Conservation (phyloP, 2,113 vertebrate species). For the Hystrix brachyura region DNA sequence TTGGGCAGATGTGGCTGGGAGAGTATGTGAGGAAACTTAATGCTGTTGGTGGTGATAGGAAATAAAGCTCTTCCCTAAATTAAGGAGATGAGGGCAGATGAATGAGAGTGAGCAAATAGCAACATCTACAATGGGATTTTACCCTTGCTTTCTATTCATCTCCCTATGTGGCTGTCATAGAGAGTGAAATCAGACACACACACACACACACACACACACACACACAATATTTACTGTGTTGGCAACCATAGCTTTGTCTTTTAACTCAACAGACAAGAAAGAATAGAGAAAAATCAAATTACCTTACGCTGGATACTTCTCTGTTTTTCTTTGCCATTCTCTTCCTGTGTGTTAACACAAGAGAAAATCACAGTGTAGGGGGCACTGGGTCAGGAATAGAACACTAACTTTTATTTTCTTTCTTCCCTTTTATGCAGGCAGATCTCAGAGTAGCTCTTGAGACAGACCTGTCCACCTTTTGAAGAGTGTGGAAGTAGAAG, state of each 20-base stretch:
- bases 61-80: not conserved
- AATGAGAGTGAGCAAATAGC: not conserved
- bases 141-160: not conserved
- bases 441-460: not conserved
- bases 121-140: not conserved
- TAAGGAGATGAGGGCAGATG: not conserved
- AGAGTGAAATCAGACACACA: not conserved
- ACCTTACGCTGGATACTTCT: not conserved
- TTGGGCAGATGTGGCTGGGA: not conserved
- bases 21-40: not conserved
- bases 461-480: constrained; percentile 40
- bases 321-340: not conserved
- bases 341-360: not conserved
- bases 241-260: not conserved
- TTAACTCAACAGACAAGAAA: not conserved
- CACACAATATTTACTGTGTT: not conserved
- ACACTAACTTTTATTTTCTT: not conserved
- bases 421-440: not conserved
- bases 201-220: not conserved
- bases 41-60: not conserved
- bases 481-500: constrained; percentile 31
- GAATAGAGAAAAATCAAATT: not conserved
- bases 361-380: constrained; percentile 4
- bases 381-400: not conserved
- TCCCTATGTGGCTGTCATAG: not conserved